Evolutionary conservation across 1,140 invertebrate genomes (phyloP), one percentile per base, ranked within the genome.

Genomic region (Drosophila teissieri): DNA sequence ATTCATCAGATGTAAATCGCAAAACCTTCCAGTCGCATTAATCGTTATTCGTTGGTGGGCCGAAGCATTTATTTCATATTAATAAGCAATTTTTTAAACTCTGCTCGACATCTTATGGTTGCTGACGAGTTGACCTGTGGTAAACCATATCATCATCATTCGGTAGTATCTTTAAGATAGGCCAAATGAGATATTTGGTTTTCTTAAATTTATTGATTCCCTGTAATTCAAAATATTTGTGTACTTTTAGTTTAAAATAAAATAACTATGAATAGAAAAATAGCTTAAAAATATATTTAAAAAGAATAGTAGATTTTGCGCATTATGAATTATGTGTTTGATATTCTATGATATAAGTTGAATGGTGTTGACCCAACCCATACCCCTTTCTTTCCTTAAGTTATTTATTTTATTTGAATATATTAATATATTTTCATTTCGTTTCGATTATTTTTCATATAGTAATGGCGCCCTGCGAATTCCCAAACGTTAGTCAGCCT

Each of bases 1-100:
- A 88, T 88, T 88, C 84, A 88, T 89, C 58, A 89, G 83, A 88
- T 88, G 83, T 57, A 88, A 86, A 88, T 86, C 63, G 48, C 70
- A 73, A 76, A 85, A 68, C 80, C 75, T 80, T 76, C 86, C 80
- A 86, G 78, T 78, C 78, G 78, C 74, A 73, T 85, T 85, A 86
- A 85, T 85, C 81, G 81, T 80, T 60, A 79, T 62, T 86, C 82
- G 82, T 86, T 88, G 83, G 83, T 88, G 83, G 84, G 75, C 83
- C 79, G 53, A 69, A 49, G 79, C 79, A 88, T 88, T 88, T 88
- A 79, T 88, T 88, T 88, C 63, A 83, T 77, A 88, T 88, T 88
- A 88, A 88, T 88, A 88, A 88, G 76, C 83, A 65, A 88, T 88
- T 86, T 86, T 85, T 85, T 76, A 80, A 72, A 27, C 49, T 67